These are phyloP conservation scores for Xenentodon cancila DNA, from an alignment of 2,797 vertebrate genomes.

Conservation along the genomic window DNA sequence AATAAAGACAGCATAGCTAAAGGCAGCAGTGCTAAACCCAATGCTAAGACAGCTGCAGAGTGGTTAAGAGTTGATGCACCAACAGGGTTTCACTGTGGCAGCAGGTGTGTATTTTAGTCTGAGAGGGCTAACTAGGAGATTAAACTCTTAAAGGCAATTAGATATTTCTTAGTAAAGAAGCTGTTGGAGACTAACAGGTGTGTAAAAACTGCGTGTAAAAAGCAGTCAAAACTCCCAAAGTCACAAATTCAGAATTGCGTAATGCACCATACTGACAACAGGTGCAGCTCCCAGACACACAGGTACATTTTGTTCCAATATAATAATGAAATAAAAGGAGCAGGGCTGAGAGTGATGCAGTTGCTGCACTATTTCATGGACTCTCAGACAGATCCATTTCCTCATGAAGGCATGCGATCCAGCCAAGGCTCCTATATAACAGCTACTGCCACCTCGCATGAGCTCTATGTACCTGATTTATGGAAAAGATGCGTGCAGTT, in stretches of 20 bases:
- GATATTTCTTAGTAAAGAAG: constrained; percentile 18
- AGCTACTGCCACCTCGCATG: constrained; percentile 58
- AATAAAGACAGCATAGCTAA: constrained; percentile 63
- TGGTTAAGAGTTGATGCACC: neutral
- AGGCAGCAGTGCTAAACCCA: constrained; percentile 29
- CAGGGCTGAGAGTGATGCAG: constrained; percentile 54
- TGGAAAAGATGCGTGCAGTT: constrained; percentile 63
- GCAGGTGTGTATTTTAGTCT: constrained; percentile 24
- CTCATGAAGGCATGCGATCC: constrained; percentile 53
- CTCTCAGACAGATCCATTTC: constrained; percentile 73
- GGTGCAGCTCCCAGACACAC: neutral
- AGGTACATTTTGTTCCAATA: constrained; percentile 57
- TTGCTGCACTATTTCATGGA: constrained; percentile 71
- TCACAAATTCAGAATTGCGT: constrained; percentile 21
- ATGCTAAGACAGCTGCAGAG: constrained; percentile 4
- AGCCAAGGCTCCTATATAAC: constrained; percentile 70
- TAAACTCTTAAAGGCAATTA: constrained; percentile 30
- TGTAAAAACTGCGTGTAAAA: neutral
- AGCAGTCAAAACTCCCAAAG: constrained; percentile 26
- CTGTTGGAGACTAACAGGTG: constrained; percentile 27
- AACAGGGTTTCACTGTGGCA: constrained; percentile 6
- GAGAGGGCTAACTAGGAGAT: constrained; percentile 15
- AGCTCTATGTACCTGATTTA: constrained; percentile 68
- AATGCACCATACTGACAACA: constrained; percentile 35
- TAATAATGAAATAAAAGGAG: constrained; percentile 77